Conservation (phyloP, 23 tunicate species). For the Ascidia mentula region DNA sequence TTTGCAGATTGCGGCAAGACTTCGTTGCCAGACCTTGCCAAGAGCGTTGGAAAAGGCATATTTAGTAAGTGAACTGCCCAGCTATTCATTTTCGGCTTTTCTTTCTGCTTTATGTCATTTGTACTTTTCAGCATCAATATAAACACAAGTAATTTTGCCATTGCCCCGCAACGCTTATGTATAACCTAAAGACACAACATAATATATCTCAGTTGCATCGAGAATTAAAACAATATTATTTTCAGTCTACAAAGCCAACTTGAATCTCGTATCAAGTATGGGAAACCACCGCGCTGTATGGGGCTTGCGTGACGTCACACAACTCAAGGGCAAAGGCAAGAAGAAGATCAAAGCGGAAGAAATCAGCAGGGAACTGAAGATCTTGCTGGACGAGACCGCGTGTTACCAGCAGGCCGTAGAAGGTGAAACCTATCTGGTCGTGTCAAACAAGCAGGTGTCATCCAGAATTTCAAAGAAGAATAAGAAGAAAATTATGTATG, state of each 20-base stretch:
- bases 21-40: not conserved
- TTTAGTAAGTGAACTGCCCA: not conserved
- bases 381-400: not conserved
- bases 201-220: too few species aligned
- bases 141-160: not conserved
- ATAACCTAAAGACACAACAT: too few species aligned
- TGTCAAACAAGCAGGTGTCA: not conserved
- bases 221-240: too few species aligned
- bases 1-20: not conserved
- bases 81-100: too few species aligned
- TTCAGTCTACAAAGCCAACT: not conserved
- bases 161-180: too few species aligned
- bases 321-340: not conserved
- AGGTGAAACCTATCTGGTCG: not conserved
- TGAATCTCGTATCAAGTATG: not conserved
- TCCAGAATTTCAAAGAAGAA: not conserved
- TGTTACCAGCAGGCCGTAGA: not conserved
- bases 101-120: too few species aligned
- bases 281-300: not conserved
- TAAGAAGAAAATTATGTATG: not conserved
- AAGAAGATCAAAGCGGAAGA: not conserved
- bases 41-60: not conserved
- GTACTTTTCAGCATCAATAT: not conserved
- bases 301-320: not conserved
- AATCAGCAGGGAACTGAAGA: not conserved